These are phyloP conservation scores for Brachionus asplanchnoidis DNA, from an alignment of 1,140 invertebrate species.

Conservation along the genomic window DNA sequence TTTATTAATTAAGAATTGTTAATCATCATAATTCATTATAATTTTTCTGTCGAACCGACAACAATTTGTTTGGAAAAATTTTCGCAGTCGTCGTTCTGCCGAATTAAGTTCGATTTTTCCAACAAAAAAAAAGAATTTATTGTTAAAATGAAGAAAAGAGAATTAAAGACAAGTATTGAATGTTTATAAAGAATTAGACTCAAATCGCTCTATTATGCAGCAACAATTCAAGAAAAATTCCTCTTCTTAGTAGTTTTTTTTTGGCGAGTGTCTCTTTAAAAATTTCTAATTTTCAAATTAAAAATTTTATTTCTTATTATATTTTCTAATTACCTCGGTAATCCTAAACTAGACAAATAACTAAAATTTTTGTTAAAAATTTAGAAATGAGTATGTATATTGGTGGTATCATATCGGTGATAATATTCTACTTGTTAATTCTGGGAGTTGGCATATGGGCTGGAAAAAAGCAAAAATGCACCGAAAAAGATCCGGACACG, in stretches of 20 bases:
- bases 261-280: neutral
- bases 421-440: conserved; percentile 87
- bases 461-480: conserved; percentile 66
- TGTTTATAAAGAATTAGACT: neutral
- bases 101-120: conserved; percentile 30
- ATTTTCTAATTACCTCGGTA: neutral
- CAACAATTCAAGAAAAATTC: neutral
- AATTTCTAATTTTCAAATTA: neutral
- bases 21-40: conserved; percentile 41
- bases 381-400: conserved; percentile 31
- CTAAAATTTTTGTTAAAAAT: neutral
- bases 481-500: conserved; percentile 73
- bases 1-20: conserved; percentile 28
- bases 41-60: neutral
- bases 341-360: neutral
- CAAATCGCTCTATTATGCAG: neutral
- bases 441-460: conserved; percentile 90
- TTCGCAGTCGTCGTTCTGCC: neutral
- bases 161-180: conserved; percentile 28
- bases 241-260: neutral
- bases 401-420: conserved; percentile 80
- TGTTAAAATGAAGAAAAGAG: conserved; percentile 7
- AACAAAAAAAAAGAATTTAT: neutral
- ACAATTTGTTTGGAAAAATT: neutral
- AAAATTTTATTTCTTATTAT: neutral